phyloP scores from a whole-genome alignment of 2,888 invertebrate species.

The Bhutanitis thaidina region DNA sequence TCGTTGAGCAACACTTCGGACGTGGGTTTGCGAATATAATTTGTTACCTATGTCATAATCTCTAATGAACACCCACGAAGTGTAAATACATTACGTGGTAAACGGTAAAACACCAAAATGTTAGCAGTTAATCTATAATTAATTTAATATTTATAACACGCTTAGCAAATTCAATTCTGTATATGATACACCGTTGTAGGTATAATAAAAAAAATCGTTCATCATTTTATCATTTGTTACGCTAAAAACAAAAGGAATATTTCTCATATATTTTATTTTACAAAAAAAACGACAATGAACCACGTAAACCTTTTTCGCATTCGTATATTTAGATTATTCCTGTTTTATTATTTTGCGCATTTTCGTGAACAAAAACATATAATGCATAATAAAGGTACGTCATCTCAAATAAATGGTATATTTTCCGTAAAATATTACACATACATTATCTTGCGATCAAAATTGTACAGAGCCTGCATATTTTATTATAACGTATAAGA shows the following conservation, averaged over 20 bases:
- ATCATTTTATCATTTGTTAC: no score
- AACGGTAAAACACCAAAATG: neutral
- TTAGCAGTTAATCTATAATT: no score
- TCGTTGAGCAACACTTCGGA: slow-evolving; percentile 26
- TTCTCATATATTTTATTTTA: no score
- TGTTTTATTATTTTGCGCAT: no score
- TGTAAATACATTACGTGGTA: slow-evolving; percentile 11
- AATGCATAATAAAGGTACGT: neutral
- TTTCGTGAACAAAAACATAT: neutral
- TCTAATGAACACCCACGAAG: slow-evolving; percentile 40
- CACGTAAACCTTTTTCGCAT: neutral
- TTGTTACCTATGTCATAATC: slow-evolving; percentile 26
- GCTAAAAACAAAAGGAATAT: no score
- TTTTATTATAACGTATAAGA: slow-evolving; percentile 5
- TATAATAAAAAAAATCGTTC: no score
- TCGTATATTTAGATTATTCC: neutral
- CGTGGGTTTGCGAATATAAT: slow-evolving; percentile 30
- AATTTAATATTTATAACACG: no score
- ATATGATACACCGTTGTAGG: no score
- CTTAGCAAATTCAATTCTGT: no score
- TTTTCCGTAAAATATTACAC: slow-evolving; percentile 4
- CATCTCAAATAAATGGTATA: neutral
- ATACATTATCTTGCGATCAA: slow-evolving; percentile 9
- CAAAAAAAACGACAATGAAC: neutral
- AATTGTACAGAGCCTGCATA: slow-evolving; percentile 6